These are phyloP conservation scores for Xanthorhoe designata DNA, from an alignment of 2,888 invertebrate species.

Conservation along the genomic window DNA sequence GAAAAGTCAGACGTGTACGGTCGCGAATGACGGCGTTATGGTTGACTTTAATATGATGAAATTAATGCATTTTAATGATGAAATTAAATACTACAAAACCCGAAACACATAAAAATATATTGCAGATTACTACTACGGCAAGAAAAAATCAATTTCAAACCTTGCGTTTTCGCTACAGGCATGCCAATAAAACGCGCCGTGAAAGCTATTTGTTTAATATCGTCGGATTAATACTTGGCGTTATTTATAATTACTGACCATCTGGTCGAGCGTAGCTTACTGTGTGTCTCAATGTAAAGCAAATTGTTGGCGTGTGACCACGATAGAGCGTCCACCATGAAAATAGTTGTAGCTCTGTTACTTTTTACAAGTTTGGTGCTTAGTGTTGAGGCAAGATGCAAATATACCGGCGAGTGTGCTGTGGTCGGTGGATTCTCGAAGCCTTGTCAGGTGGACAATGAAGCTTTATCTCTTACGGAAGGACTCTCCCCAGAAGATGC, in stretches of 20 bases:
- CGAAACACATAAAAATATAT: too few species aligned
- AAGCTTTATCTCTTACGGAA: conserved; percentile 54
- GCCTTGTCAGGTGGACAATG: conserved; percentile 58
- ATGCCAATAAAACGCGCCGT: neutral
- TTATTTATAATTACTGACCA: conserved; percentile 42
- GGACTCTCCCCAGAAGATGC: conserved; percentile 65
- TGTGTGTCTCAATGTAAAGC: conserved; percentile 33
- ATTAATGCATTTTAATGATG: too few species aligned
- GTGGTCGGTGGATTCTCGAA: conserved; percentile 55
- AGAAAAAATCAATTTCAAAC: neutral
- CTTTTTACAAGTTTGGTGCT: conserved; percentile 56
- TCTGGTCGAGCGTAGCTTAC: conserved; percentile 13
- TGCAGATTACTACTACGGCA: too few species aligned
- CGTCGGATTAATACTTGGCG: neutral
- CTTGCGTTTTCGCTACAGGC: neutral
- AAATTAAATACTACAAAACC: too few species aligned
- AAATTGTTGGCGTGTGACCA: conserved; percentile 17
- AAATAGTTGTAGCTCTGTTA: conserved; percentile 46
- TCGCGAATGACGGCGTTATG: neutral
- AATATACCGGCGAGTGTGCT: conserved; percentile 65
- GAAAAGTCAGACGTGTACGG: too few species aligned
- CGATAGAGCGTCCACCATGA: conserved; percentile 52
- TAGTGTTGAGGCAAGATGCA: conserved; percentile 61
- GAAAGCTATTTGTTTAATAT: neutral
- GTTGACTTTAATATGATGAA: neutral